These are phyloP conservation scores for Apamea monoglypha DNA, from an alignment of 2,888 invertebrate genomes.

Conservation along the genomic window DNA sequence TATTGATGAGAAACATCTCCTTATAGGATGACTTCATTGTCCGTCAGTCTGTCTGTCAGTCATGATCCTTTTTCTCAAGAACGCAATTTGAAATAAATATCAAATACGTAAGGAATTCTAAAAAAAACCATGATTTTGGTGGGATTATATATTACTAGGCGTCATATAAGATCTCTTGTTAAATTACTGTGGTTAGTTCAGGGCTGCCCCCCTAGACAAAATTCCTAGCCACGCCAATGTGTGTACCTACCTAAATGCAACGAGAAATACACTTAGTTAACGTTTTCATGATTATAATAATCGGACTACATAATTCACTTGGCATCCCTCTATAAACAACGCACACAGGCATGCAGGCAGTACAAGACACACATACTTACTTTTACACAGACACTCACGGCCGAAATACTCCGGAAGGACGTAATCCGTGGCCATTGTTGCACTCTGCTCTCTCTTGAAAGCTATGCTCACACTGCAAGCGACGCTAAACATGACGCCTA, in stretches of 20 bases:
- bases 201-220: no score
- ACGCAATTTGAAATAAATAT: no score
- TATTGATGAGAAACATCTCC: no score
- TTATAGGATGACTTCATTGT: no score
- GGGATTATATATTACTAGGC: neutral
- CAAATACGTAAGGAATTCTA: no score
- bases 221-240: neutral
- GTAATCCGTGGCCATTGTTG: constrained; percentile 6
- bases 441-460: neutral
- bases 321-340: constrained; percentile 15
- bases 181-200: neutral
- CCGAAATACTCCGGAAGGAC: constrained; percentile 7
- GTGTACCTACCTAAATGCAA: neutral
- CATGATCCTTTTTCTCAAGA: no score
- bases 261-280: constrained; percentile 3
- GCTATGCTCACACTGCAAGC: neutral
- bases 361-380: neutral
- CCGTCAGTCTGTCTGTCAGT: no score
- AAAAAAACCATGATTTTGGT: no score
- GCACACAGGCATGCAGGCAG: neutral
- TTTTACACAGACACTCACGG: neutral
- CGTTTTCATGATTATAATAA: constrained; percentile 16
- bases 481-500: neutral
- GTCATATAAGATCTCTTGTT: no score
- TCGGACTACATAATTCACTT: constrained; percentile 10